Percentiles rank a stretch among this genome's conserved stretches.
phyloP scores from a whole-genome alignment of 2,888 invertebrate species.

The Lepetodrilus schrolli region DNA sequence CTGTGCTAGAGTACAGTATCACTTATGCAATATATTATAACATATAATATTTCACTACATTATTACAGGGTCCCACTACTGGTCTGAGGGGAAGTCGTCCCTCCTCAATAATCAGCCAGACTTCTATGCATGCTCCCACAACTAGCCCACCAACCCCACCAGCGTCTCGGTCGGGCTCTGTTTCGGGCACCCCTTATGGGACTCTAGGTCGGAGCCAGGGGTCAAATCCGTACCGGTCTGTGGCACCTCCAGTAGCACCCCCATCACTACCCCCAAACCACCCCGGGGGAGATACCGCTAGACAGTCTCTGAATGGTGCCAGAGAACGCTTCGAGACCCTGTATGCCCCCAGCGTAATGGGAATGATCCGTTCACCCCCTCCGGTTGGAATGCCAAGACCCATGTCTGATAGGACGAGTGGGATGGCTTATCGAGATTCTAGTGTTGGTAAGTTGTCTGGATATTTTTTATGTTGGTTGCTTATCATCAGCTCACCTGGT shows the following conservation, averaged over 20 bases:
- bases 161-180: slow-evolving; percentile 36
- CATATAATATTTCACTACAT: too few species aligned
- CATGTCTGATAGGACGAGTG: slow-evolving; percentile 43
- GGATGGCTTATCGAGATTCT: slow-evolving; percentile 27
- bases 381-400: slow-evolving; percentile 63
- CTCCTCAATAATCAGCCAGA: slow-evolving; percentile 59
- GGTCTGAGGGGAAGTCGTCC: slow-evolving; percentile 48
- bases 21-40: too few species aligned
- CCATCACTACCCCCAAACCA: slow-evolving; percentile 81
- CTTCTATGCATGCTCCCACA: slow-evolving; percentile 82
- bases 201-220: slow-evolving; percentile 60
- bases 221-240: slow-evolving; percentile 80
- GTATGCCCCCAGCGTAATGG: slow-evolving; percentile 41
- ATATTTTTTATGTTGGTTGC: not conserved
- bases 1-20: too few species aligned
- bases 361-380: slow-evolving; percentile 44
- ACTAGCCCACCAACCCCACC: slow-evolving; percentile 97
- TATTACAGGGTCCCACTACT: slow-evolving; percentile 43
- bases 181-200: slow-evolving; percentile 41
- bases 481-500: not conserved
- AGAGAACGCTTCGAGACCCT: slow-evolving; percentile 29
- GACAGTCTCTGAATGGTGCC: slow-evolving; percentile 10
- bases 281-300: slow-evolving; percentile 32
- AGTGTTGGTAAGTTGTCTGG: slow-evolving; percentile 23
- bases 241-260: slow-evolving; percentile 93